These are phyloP conservation scores for Trypoxylon attenuatum DNA, from an alignment of 2,888 invertebrate species.

Conservation along the genomic window DNA sequence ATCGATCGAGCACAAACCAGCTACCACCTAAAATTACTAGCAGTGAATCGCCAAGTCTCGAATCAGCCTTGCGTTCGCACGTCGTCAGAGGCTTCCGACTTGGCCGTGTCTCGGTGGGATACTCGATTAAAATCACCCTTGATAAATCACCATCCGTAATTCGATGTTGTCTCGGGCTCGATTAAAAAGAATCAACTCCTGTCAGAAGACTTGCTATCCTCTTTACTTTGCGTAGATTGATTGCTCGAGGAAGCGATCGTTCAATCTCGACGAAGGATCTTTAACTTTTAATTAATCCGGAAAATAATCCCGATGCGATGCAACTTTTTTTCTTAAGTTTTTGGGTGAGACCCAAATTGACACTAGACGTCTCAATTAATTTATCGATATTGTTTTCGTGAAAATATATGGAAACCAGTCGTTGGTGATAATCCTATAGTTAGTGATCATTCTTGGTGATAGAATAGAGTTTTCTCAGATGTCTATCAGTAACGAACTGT, in stretches of 20 bases:
- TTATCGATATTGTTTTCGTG: slow-evolving; percentile 35
- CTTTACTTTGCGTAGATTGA: slow-evolving; percentile 35
- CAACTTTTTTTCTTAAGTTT: slow-evolving; percentile 22
- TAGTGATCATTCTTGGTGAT: no score
- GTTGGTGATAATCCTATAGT: no score
- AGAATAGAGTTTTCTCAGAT: no score
- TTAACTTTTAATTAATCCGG: slow-evolving; percentile 53
- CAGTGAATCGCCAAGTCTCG: slow-evolving; percentile 32
- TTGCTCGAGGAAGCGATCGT: slow-evolving; percentile 40
- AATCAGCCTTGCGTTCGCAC: not conserved
- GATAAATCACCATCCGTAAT: slow-evolving; percentile 1
- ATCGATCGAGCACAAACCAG: slow-evolving; percentile 44
- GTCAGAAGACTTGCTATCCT: not conserved
- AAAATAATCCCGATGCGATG: slow-evolving; percentile 23
- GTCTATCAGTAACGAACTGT: slow-evolving; percentile 20
- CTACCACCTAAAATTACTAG: slow-evolving; percentile 45
- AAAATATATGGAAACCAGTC: slow-evolving; percentile 29
- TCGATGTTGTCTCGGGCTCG: not conserved
- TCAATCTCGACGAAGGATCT: slow-evolving; percentile 44
- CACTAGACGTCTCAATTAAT: no score
- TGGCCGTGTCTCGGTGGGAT: no score
- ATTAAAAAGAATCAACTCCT: not conserved
- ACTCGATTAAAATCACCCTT: not conserved
- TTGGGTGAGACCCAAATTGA: no score
- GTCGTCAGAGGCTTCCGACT: not conserved